Base-by-base conservation (phyloP, 2,888 invertebrate species). In the Noctuana brunneofusca region DNA sequence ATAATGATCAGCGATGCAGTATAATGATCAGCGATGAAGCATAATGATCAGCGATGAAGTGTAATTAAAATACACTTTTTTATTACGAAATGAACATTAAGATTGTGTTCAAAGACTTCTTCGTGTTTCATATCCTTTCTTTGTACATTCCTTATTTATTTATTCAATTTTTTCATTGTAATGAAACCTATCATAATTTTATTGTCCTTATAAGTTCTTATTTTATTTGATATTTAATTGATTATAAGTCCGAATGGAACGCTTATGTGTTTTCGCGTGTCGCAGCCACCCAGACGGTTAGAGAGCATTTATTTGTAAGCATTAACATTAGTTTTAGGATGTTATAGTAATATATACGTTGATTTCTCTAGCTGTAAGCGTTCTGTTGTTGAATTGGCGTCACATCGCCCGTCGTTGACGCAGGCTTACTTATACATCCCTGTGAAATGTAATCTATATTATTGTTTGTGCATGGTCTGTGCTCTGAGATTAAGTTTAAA, bases 271-370 rank as follows among this genome's bases (percentile, higher is more conserved):
- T 38, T 3, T 53, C 41, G 58, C 55, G 56, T 58, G 52, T 38
- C 27, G 30, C 20, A 20, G 16, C 66, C 66, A 64, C 62, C 75
- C 73, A 84, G 76, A 77, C 78, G 84, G 72, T 78, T 87, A 87
- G 87, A 79, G 89, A 79, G 91, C 89, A 90, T 90, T 90, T 91
- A 89, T 85, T 82, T 83, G 63, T 89, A 90, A 91, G 89, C 81
- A 88, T 88, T 89, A 89, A 89, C 86, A 83, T 66, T 86, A 84
- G 78, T 63, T 63, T 24, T 89, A 89, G 84, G 71, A 85, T 85
- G 87, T 89, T 88, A 90, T 85, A 90, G 85, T 90, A 91, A 91
- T 91, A 90, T 90, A 90, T 90, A 87, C 80, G 89, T 90, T 91
- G 89, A 87, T 87, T 90, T 89, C 84, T 87, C 71, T 90, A 89